These are phyloP conservation scores for Cochlearius cochlearius DNA, from an alignment of 2,113 vertebrate genomes.

Conservation along the genomic window DNA sequence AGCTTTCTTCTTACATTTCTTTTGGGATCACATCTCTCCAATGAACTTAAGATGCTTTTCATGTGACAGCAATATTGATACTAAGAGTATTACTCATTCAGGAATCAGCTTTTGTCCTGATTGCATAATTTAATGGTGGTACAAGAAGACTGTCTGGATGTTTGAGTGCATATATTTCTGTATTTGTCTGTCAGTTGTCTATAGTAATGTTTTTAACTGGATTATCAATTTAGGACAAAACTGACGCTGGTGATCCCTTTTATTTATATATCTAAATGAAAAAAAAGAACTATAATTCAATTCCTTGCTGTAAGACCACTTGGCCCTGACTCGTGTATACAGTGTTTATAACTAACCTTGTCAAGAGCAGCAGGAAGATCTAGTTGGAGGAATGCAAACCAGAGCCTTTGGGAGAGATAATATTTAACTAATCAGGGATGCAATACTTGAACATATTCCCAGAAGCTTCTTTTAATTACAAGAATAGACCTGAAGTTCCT, in stretches of 20 bases:
- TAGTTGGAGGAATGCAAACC: not conserved
- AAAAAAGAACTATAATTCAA: not conserved
- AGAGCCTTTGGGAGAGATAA: not conserved
- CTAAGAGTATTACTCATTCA: not conserved
- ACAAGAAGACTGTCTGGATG: not conserved
- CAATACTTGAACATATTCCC: not conserved
- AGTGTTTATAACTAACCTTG: not conserved
- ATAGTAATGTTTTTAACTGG: not conserved
- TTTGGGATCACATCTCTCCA: not conserved
- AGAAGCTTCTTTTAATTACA: constrained; percentile 9
- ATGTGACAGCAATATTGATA: not conserved
- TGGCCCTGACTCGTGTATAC: not conserved
- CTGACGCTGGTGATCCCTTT: not conserved
- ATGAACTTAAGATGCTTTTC: not conserved
- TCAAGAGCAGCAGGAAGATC: not conserved
- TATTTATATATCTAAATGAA: not conserved
- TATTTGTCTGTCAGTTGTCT: not conserved
- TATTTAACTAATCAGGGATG: not conserved
- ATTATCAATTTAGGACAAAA: not conserved
- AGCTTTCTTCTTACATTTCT: not conserved
- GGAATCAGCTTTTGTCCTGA: not conserved
- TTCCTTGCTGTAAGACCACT: not conserved
- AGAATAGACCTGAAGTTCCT: not conserved
- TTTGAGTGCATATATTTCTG: not conserved
- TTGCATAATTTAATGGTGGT: not conserved